Conservation (phyloP, 2,113 vertebrate genomes). For the Arothron firmamentum region DNA sequence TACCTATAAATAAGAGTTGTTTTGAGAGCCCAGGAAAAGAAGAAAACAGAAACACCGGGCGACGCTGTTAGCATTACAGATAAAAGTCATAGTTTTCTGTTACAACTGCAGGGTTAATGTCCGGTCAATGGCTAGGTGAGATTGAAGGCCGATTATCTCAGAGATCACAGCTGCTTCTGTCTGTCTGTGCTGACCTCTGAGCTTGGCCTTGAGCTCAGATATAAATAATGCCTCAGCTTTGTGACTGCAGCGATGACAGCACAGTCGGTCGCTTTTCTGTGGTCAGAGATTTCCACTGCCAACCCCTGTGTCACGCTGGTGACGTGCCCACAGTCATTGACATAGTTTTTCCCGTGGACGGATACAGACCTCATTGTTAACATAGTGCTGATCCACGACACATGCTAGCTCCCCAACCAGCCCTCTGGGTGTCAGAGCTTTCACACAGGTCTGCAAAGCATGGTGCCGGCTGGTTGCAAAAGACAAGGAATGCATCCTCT, state of each 20-base stretch:
- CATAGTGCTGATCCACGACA: constrained; percentile 28
- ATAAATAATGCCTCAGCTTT: constrained; percentile 38
- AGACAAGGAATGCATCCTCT: background rate
- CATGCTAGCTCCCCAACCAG: constrained; percentile 27
- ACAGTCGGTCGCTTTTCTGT: constrained; percentile 19
- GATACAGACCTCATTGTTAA: constrained; percentile 47
- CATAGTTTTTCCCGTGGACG: constrained; percentile 18
- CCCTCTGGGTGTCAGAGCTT: constrained; percentile 15
- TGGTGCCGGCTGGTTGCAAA: background rate
- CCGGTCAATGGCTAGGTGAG: constrained; percentile 12
- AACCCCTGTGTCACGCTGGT: constrained; percentile 9
- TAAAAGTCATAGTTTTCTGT: constrained; percentile 7
- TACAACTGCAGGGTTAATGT: constrained; percentile 6
- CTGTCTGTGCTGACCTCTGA: constrained; percentile 15
- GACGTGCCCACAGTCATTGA: constrained; percentile 22
- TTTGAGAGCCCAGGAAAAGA: background rate
- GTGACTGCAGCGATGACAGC: constrained; percentile 31
- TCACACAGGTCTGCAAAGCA: background rate
- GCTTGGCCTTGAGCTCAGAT: constrained; percentile 32
- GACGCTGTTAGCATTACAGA: background rate
- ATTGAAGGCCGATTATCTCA: constrained; percentile 18
- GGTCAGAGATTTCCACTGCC: constrained; percentile 23
- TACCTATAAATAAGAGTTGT: background rate
- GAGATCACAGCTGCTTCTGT: constrained; percentile 41
- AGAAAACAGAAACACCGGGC: constrained; percentile 2